Conservation (phyloP, 2,113 vertebrate species). For the Donacobius atricapilla region DNA sequence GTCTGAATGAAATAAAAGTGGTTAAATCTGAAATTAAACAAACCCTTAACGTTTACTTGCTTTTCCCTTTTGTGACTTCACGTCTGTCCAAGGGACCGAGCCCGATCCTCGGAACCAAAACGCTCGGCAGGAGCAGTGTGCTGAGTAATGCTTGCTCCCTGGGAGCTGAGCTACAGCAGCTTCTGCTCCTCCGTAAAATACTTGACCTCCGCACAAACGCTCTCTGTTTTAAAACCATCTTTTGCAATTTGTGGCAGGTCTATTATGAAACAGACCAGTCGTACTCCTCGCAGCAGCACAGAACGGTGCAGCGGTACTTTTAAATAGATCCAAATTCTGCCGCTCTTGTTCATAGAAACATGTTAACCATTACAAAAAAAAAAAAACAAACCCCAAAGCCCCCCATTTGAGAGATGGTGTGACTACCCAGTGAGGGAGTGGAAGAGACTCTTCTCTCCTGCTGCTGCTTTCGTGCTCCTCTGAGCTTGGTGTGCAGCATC, state of each 20-base stretch:
- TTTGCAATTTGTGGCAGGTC: neutral
- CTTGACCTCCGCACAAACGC: neutral
- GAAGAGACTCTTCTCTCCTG: conserved; percentile 1
- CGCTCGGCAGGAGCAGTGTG: neutral
- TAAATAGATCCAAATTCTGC: neutral
- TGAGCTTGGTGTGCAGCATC: neutral
- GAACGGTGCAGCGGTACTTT: neutral
- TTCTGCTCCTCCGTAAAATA: neutral
- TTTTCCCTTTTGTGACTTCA: conserved; percentile 15
- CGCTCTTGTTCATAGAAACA: neutral
- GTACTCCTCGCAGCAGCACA: neutral
- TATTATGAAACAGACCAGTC: neutral
- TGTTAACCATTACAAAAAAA: neutral
- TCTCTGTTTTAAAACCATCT: neutral
- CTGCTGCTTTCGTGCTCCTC: neutral
- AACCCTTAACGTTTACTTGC: neutral
- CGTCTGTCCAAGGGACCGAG: conserved; percentile 25
- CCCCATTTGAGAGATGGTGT: neutral
- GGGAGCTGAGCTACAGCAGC: neutral
- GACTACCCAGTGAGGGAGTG: neutral
- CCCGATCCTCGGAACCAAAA: conserved; percentile 46
- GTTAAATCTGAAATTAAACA: conserved; percentile 25
- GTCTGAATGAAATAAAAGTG: conserved; percentile 26
- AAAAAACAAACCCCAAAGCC: fast-evolving
- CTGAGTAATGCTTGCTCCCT: conserved; percentile 41